Evolutionary conservation across 2,113 vertebrate species (phyloP).

Genomic region (Oryzias melastigma): DNA sequence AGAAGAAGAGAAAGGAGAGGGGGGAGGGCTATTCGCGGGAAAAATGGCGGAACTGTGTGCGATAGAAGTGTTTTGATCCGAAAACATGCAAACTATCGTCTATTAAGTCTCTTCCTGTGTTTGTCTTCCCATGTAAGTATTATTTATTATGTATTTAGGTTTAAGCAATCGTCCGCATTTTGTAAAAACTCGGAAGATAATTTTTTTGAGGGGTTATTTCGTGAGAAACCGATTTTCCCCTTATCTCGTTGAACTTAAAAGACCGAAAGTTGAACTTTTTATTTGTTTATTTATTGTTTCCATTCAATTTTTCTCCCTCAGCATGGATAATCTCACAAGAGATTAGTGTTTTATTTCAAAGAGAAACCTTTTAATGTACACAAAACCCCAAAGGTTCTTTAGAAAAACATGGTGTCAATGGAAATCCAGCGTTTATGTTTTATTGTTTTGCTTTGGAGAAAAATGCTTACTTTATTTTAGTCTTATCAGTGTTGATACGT

Average conservation of each 20-base stretch:
- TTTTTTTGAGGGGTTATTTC: not conserved
- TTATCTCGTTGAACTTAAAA: slow-evolving; percentile 11
- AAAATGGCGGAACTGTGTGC: slow-evolving; percentile 65
- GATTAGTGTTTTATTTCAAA: too few relatives aligned
- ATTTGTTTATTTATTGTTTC: too few relatives aligned
- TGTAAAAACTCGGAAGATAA: not conserved
- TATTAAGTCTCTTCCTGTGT: not conserved
- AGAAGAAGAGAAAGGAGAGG: not conserved
- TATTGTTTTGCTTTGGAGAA: too few relatives aligned
- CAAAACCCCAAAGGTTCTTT: too few relatives aligned
- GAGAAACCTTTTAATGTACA: too few relatives aligned
- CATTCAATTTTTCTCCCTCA: too few relatives aligned
- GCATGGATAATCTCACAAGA: too few relatives aligned
- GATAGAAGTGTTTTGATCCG: not conserved
- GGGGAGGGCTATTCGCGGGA: slow-evolving; percentile 49
- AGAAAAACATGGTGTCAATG: too few relatives aligned
- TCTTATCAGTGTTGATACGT: not conserved
- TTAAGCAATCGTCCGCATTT: not conserved
- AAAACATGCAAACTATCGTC: not conserved
- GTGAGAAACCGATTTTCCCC: not conserved
- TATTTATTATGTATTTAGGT: accelerated
- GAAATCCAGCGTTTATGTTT: too few relatives aligned
- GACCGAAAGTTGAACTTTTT: slow-evolving; percentile 3
- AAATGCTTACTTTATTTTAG: too few relatives aligned
- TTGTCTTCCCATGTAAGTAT: slow-evolving; percentile 29